phyloP scores from a whole-genome alignment of 1,140 invertebrate species.

The Ips nitidus region DNA sequence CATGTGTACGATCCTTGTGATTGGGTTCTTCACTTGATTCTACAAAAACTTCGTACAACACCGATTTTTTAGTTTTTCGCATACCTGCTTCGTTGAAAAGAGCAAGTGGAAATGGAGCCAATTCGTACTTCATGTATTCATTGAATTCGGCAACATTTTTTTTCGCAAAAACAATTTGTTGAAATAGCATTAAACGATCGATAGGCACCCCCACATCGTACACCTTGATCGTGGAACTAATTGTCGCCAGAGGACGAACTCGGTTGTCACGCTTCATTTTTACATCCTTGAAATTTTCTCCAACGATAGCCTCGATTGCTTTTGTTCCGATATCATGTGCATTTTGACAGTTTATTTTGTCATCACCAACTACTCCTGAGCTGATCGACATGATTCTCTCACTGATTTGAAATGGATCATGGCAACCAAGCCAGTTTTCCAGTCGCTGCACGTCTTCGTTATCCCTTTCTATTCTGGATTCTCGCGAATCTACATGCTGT shows the following conservation, averaged over 20 bases:
- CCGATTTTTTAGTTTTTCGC: conserved; percentile 50
- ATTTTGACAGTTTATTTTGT: conserved; percentile 51
- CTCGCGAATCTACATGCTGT: conserved; percentile 45
- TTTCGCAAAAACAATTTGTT: conserved; percentile 45
- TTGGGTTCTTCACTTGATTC: no score
- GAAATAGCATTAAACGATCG: conserved; percentile 50
- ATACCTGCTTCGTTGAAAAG: conserved; percentile 49
- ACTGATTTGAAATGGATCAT: conserved; percentile 42
- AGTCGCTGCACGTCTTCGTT: conserved; percentile 33
- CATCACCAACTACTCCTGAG: conserved; percentile 47
- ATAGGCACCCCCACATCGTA: conserved; percentile 44
- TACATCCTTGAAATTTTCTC: conserved; percentile 28
- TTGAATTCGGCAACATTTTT: conserved; percentile 49
- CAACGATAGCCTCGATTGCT: conserved; percentile 43
- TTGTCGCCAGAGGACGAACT: conserved; percentile 2
- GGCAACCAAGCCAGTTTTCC: conserved; percentile 33
- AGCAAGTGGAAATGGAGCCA: conserved; percentile 45
- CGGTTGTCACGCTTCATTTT: conserved; percentile 39
- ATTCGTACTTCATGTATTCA: no score
- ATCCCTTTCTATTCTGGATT: conserved; percentile 45
- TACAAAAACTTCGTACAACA: no score
- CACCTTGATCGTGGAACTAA: conserved; percentile 43
- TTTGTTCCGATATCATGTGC: conserved; percentile 48
- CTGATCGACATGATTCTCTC: conserved; percentile 43
- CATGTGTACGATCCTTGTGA: no score